Evolutionary conservation across 2,888 invertebrate species (phyloP), one percentile per base, ranked within the genome.

Genomic region (Aquatica leii): DNA sequence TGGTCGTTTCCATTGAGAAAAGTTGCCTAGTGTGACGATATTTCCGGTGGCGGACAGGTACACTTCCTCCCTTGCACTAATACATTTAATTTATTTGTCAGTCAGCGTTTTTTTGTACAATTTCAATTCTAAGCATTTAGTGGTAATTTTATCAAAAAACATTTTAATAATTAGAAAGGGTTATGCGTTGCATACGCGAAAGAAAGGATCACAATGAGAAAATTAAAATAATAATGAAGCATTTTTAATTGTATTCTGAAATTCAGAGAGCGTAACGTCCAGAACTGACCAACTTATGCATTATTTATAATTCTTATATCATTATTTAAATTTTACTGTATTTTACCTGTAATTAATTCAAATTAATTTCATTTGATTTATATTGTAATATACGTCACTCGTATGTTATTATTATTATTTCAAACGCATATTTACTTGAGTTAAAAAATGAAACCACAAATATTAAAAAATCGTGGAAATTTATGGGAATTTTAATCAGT

Each of bases 1-100:
- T 76, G 75, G 77, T 73, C 76, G 67, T 74, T 71, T 73, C 77
- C 78, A 78, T 78, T 78, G 76, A 79, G 78, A 77, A 75, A 76
- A 75, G 71, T 73, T 78, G 78, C 72, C 73, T 72, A 77, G 73
- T 78, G 78, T 79, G 77, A 79, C 78, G 78, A 73, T 68, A 69
- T 71, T 78, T 79, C 78, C 79, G 75, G 70, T 68, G 69, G 69
- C 70, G 72, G 76, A 75, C 76, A 75, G 74, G 74, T 75, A 74
- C 71, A 69, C 72, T 75, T 74, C 74, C 74, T 66, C 62, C 59
- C 66, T 55, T 59, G 59, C 37, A 71, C 71, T 70, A 56, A 52
- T 52, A 31, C 31, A 37, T 43, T 58, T 61, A 59, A 66, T 66
- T 63, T 59, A 60, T 65, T 57, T 64, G 67, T 61, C 57, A 52